Percentiles rank a stretch among this genome's conserved stretches.
These are phyloP conservation scores for Amphipoea lucens DNA, from an alignment of 2,888 invertebrate species.

Conservation along the genomic window DNA sequence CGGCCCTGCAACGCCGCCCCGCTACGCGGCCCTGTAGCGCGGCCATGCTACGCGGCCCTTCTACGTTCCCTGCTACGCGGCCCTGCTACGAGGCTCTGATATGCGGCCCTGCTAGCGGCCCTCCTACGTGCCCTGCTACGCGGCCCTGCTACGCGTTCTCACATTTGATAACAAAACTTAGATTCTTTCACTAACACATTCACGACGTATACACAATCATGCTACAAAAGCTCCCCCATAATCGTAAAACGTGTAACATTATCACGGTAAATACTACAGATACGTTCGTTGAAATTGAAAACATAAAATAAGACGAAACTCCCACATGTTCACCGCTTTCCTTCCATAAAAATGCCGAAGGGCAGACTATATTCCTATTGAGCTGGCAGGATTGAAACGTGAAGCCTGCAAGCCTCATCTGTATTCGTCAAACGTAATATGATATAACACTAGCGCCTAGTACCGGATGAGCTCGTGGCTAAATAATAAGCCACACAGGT, in stretches of 20 bases:
- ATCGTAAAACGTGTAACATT: slow-evolving; percentile 39
- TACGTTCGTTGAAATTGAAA: slow-evolving; percentile 55
- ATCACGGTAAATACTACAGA: slow-evolving; percentile 36
- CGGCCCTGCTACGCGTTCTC: background rate
- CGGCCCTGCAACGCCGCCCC: background rate
- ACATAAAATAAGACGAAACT: slow-evolving; percentile 55
- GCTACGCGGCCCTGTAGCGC: slow-evolving; percentile 5
- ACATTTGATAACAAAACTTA: background rate
- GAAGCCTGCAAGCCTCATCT: slow-evolving; percentile 32
- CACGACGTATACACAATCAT: background rate
- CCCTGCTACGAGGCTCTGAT: background rate
- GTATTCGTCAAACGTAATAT: slow-evolving; percentile 38
- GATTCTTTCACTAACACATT: background rate
- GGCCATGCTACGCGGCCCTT: background rate
- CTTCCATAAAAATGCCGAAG: slow-evolving; percentile 27
- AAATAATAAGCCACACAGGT: background rate
- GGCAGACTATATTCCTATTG: slow-evolving; percentile 39
- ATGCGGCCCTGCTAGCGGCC: background rate
- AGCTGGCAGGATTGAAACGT: slow-evolving; percentile 15
- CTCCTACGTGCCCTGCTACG: slow-evolving; percentile 5
- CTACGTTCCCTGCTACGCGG: background rate
- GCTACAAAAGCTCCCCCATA: slow-evolving; percentile 6
- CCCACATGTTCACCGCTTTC: slow-evolving; percentile 43
- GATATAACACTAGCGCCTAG: slow-evolving; percentile 4
- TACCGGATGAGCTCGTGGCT: background rate